These are phyloP conservation scores for Parapristionchus giblindavisi DNA, from an alignment of 2,888 invertebrate species.

Conservation along the genomic window DNA sequence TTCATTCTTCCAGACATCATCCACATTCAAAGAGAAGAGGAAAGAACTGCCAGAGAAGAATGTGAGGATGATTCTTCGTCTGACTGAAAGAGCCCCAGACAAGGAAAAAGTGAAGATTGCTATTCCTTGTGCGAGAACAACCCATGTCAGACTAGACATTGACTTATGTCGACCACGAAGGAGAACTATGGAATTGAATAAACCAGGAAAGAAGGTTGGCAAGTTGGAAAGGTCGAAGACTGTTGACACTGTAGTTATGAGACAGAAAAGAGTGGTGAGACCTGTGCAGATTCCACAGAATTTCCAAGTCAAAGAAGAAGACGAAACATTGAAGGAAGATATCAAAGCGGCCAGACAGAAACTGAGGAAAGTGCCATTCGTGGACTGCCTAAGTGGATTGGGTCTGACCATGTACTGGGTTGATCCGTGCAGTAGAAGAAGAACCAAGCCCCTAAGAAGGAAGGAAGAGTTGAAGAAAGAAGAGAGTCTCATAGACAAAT, in stretches of 20 bases:
- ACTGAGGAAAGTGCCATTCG: constrained; percentile 46
- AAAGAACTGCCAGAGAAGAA: constrained; percentile 56
- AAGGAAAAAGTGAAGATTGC: constrained; percentile 47
- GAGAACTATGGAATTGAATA: constrained; percentile 45
- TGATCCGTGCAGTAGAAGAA: neutral
- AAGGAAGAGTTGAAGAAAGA: constrained; percentile 1
- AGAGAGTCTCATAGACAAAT: neutral
- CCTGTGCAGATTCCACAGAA: constrained; percentile 55
- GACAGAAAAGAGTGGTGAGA: constrained; percentile 49
- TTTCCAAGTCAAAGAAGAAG: constrained; percentile 47
- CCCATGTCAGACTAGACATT: constrained; percentile 48
- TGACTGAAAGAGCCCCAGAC: constrained; percentile 59
- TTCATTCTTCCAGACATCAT: constrained; percentile 57
- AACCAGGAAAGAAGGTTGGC: constrained; percentile 45
- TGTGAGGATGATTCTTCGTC: constrained; percentile 61
- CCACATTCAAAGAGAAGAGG: constrained; percentile 32
- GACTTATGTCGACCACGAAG: constrained; percentile 35
- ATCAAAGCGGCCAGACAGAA: constrained; percentile 50
- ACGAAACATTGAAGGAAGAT: constrained; percentile 50
- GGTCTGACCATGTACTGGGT: constrained; percentile 44
- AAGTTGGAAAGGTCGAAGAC: constrained; percentile 51
- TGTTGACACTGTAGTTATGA: constrained; percentile 45
- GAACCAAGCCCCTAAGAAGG: neutral
- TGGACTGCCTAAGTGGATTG: constrained; percentile 47
- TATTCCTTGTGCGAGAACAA: constrained; percentile 49